Percentiles rank a stretch among this genome's conserved stretches.
These are phyloP conservation scores for Panopea generosa DNA, from an alignment of 2,888 invertebrate genomes.

Conservation along the genomic window DNA sequence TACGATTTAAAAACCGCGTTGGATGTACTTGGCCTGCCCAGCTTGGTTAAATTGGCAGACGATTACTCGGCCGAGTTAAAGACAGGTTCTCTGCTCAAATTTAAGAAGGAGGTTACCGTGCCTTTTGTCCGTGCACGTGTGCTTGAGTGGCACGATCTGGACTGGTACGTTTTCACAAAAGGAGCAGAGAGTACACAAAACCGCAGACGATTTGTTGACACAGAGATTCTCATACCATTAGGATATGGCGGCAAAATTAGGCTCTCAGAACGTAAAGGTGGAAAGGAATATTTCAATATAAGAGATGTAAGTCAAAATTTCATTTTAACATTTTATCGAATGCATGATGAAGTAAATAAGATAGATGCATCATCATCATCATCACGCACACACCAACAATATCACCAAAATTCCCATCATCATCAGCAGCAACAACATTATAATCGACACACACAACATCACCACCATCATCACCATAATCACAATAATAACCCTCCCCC, in stretches of 20 bases:
- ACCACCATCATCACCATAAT: too few relatives aligned
- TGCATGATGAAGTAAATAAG: too few relatives aligned
- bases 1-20: conserved; percentile 56
- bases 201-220: conserved; percentile 27
- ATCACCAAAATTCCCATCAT: too few relatives aligned
- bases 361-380: too few relatives aligned
- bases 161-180: conserved; percentile 43
- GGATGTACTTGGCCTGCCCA: conserved; percentile 48
- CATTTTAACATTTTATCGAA: not conserved
- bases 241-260: conserved; percentile 36
- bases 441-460: too few relatives aligned
- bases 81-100: conserved; percentile 23
- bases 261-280: conserved; percentile 26
- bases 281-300: conserved; percentile 40
- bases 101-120: conserved; percentile 7
- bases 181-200: conserved; percentile 40
- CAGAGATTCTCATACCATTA: conserved; percentile 46
- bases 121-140: conserved; percentile 43
- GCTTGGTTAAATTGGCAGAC: conserved; percentile 42
- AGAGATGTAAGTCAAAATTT: conserved; percentile 43
- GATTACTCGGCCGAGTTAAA: conserved; percentile 17
- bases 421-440: too few relatives aligned
- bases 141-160: conserved; percentile 33
- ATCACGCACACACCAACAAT: too few relatives aligned
- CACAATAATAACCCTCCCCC: too few relatives aligned